phyloP scores from a whole-genome alignment of 1,140 invertebrate genomes.

The Telenomus remus region DNA sequence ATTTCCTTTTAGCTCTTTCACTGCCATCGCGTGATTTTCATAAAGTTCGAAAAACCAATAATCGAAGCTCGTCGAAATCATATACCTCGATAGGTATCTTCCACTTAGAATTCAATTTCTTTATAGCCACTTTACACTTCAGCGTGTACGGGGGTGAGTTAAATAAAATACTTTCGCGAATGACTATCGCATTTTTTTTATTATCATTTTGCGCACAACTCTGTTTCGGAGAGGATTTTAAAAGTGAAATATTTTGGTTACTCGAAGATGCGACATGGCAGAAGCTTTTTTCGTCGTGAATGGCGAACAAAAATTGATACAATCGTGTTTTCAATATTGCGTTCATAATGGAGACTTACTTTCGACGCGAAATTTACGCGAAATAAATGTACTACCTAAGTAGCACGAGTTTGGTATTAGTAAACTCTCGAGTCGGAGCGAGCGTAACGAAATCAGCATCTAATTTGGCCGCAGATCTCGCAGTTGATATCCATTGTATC shows the following conservation, averaged over 20 bases:
- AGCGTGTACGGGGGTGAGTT: slow-evolving; percentile 28
- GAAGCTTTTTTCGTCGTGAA: too few relatives aligned
- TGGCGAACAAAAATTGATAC: too few relatives aligned
- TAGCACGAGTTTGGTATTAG: not conserved
- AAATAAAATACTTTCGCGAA: slow-evolving; percentile 43
- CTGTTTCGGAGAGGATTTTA: too few relatives aligned
- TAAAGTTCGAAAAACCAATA: slow-evolving; percentile 52
- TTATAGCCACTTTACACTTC: slow-evolving; percentile 53
- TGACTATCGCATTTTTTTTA: slow-evolving; percentile 29
- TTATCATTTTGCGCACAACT: not conserved
- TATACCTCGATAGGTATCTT: slow-evolving; percentile 40
- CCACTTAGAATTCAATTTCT: slow-evolving; percentile 52
- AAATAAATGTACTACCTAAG: not conserved
- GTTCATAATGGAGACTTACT: too few relatives aligned
- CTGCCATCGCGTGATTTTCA: slow-evolving; percentile 35
- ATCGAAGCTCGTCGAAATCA: slow-evolving; percentile 39
- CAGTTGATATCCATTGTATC: slow-evolving; percentile 29
- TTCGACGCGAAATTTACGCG: not conserved
- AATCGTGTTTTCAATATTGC: too few relatives aligned
- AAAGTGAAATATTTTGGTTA: not conserved
- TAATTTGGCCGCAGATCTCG: slow-evolving; percentile 24
- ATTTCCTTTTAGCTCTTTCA: not conserved
- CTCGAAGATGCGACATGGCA: not conserved
- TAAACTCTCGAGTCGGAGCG: slow-evolving; percentile 3
- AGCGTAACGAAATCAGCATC: slow-evolving; percentile 33